A percentile compares a stretch with the other conserved stretches of the same genome.
These are phyloP conservation scores for Sminthurides bifidus DNA, from an alignment of 1,140 invertebrate genomes.

Conservation along the genomic window DNA sequence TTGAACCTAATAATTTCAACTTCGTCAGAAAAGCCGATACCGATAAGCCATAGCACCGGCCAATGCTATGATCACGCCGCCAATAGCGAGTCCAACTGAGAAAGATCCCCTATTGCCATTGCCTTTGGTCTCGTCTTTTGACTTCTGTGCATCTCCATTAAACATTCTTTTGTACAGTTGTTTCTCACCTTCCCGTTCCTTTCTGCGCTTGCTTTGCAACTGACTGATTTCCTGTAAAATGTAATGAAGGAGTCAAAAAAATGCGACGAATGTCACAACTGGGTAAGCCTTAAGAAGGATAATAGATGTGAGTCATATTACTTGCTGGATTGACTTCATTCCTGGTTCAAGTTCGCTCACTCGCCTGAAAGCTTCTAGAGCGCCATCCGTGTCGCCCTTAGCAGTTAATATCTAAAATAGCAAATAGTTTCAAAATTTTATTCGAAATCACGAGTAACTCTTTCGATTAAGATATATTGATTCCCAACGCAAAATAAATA, in stretches of 20 bases:
- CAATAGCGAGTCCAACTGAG: slow-evolving; percentile 27
- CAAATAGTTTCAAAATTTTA: neutral
- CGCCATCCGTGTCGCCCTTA: slow-evolving; percentile 48
- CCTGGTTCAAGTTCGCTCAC: slow-evolving; percentile 49
- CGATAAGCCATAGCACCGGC: slow-evolving; percentile 30
- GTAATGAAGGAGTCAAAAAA: slow-evolving; percentile 25
- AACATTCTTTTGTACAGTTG: slow-evolving; percentile 56
- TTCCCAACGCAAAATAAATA: neutral
- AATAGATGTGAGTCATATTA: too few species aligned
- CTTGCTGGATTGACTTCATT: slow-evolving; percentile 41
- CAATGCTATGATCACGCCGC: slow-evolving; percentile 30
- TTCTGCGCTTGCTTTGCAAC: slow-evolving; percentile 44
- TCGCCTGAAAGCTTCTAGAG: slow-evolving; percentile 45
- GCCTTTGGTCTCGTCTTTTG: slow-evolving; percentile 7
- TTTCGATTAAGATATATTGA: too few species aligned
- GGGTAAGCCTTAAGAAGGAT: too few species aligned
- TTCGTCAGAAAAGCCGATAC: slow-evolving; percentile 19
- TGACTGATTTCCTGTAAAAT: slow-evolving; percentile 44
- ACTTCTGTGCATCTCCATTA: slow-evolving; percentile 35
- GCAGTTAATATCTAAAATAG: slow-evolving; percentile 46
- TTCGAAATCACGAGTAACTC: neutral
- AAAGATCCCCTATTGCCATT: slow-evolving; percentile 11
- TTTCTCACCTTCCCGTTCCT: slow-evolving; percentile 45
- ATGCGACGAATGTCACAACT: slow-evolving; percentile 17
- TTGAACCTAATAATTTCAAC: neutral